These are phyloP conservation scores for Buphagus erythrorhynchus DNA, from an alignment of 2,797 vertebrate species.

Conservation along the genomic window DNA sequence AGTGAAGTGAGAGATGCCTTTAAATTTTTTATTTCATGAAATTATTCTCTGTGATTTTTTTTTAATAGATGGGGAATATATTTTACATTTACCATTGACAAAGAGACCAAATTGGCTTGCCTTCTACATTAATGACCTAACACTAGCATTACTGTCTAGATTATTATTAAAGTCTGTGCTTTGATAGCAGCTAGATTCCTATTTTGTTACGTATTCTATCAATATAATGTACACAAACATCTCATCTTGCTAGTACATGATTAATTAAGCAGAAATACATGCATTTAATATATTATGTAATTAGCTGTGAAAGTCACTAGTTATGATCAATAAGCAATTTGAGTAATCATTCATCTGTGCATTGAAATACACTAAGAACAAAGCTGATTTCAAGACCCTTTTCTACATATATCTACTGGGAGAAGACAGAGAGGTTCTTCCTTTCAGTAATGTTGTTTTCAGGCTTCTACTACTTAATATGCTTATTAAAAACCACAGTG, in stretches of 20 bases:
- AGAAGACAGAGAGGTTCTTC: background rate
- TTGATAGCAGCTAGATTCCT: background rate
- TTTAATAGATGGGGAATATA: background rate
- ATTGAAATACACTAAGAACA: background rate
- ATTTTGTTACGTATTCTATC: background rate
- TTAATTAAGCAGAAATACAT: conserved; percentile 12
- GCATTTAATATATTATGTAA: background rate
- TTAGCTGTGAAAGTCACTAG: background rate
- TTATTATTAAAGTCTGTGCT: background rate
- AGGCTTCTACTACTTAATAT: background rate
- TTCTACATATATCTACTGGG: background rate
- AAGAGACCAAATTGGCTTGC: background rate
- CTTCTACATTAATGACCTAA: background rate
- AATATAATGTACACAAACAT: background rate
- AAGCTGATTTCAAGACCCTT: background rate
- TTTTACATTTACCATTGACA: background rate
- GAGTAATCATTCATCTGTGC: background rate
- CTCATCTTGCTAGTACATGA: background rate
- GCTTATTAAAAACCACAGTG: background rate
- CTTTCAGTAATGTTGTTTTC: background rate
- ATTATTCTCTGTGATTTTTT: background rate
- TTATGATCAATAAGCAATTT: background rate
- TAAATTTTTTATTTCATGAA: background rate
- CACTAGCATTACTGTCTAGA: background rate
- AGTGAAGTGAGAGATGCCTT: background rate